Conservation (phyloP, 2,888 invertebrate genomes). For the Habrosyne pyritoides region DNA sequence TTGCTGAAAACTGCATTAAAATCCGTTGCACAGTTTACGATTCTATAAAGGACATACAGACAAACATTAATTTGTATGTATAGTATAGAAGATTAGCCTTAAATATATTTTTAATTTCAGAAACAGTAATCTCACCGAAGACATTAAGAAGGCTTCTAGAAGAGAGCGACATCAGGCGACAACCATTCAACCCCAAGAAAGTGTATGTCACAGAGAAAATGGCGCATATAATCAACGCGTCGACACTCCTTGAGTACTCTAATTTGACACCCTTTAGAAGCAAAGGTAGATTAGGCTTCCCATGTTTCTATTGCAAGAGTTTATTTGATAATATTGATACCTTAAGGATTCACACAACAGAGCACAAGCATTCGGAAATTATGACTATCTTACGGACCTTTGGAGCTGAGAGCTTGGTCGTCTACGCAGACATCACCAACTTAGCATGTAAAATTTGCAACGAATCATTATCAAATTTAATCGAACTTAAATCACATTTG, state of each 20-base stretch:
- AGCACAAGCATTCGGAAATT: slow-evolving; percentile 48
- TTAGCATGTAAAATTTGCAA: slow-evolving; percentile 60
- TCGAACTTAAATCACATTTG: slow-evolving; percentile 59
- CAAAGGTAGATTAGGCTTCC: slow-evolving; percentile 59
- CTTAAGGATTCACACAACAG: slow-evolving; percentile 44
- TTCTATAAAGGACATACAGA: too few species aligned
- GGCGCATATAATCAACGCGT: slow-evolving; percentile 56
- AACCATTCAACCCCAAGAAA: slow-evolving; percentile 15
- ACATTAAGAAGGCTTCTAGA: slow-evolving; percentile 42
- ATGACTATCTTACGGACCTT: slow-evolving; percentile 50
- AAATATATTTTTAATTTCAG: slow-evolving; percentile 36
- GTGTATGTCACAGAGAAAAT: slow-evolving; percentile 56
- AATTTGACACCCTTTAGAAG: slow-evolving; percentile 65
- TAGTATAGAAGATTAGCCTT: too few species aligned
- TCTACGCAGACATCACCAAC: slow-evolving; percentile 66
- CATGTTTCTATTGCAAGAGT: slow-evolving; percentile 67
- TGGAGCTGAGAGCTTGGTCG: slow-evolving; percentile 58
- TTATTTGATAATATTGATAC: slow-evolving; percentile 52
- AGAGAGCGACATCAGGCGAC: slow-evolving; percentile 21
- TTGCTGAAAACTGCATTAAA: too few species aligned
- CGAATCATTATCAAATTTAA: slow-evolving; percentile 39
- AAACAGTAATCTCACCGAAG: slow-evolving; percentile 43
- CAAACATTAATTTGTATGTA: too few species aligned
- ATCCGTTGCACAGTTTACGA: too few species aligned
- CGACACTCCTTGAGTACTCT: slow-evolving; percentile 53